phyloP scores from a whole-genome alignment of 64 coral and sea anemone species.

The Stichodactyla helianthus region DNA sequence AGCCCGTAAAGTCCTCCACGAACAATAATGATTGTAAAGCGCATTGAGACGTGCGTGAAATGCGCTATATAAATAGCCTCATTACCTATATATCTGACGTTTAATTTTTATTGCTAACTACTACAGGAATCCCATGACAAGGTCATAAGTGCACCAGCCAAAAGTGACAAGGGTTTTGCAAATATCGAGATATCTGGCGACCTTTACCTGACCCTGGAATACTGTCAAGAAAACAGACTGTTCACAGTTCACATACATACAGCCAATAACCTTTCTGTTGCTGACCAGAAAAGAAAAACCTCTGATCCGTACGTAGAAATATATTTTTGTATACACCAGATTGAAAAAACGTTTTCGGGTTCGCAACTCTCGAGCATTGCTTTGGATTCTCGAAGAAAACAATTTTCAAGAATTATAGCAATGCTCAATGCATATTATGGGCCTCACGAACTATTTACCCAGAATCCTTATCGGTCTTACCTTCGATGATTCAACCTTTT shows the following conservation, averaged over 20 bases:
- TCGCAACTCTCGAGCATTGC: too few relatives aligned
- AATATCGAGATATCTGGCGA: constrained; percentile 36
- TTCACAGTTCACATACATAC: constrained; percentile 66
- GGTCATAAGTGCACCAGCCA: background rate
- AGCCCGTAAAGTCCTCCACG: too few relatives aligned
- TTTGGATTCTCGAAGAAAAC: too few relatives aligned
- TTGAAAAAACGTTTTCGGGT: too few relatives aligned
- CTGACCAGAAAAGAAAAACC: constrained; percentile 46
- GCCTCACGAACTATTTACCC: too few relatives aligned
- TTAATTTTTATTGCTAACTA: too few relatives aligned
- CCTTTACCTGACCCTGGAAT: constrained; percentile 61
- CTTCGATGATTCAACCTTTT: too few relatives aligned
- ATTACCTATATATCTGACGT: too few relatives aligned
- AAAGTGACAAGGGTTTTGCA: background rate
- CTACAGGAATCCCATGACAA: background rate
- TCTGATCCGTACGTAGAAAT: constrained; percentile 69
- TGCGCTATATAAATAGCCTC: background rate
- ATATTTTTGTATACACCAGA: background rate
- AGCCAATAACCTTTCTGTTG: constrained; percentile 71
- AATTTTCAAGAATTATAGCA: too few relatives aligned
- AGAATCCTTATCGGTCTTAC: too few relatives aligned
- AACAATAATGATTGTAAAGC: too few relatives aligned
- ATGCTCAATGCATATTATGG: too few relatives aligned
- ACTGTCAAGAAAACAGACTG: constrained; percentile 49
- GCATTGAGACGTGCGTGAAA: background rate